A percentile compares a stretch with the other conserved stretches of the same genome.
These are phyloP conservation scores for Thunnus albacares DNA, from an alignment of 2,797 vertebrate species.

Conservation along the genomic window DNA sequence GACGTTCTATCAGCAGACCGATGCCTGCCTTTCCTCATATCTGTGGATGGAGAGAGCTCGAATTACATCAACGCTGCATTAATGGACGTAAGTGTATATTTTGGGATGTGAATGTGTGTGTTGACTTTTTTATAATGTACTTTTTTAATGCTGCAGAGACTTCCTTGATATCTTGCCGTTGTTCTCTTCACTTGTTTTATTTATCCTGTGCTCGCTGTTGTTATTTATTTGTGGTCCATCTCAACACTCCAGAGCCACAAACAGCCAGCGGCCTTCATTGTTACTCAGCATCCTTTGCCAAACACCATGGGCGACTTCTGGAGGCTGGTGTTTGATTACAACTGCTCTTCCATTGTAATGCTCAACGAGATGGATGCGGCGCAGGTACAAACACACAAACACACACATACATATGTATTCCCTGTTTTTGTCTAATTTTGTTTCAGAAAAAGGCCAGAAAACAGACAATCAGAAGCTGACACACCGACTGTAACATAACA, in stretches of 20 bases:
- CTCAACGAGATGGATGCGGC: conserved; percentile 97
- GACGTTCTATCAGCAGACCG: conserved; percentile 95
- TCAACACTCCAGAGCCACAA: conserved; percentile 92
- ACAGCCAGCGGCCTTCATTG: conserved; percentile 97
- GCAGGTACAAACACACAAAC: conserved; percentile 84
- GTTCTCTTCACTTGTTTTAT: neutral
- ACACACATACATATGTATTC: neutral
- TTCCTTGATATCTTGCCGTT: neutral
- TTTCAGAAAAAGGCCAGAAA: neutral
- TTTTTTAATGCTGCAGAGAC: neutral
- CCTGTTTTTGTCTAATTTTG: neutral
- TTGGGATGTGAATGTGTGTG: neutral
- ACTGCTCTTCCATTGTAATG: conserved; percentile 98
- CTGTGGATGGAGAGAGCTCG: conserved; percentile 96
- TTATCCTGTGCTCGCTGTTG: neutral
- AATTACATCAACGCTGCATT: conserved; percentile 98
- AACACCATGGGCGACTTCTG: conserved; percentile 98
- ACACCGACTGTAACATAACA: neutral
- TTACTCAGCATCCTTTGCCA: conserved; percentile 97
- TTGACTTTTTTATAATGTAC: neutral
- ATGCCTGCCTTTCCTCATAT: conserved; percentile 98
- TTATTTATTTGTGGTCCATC: conserved; percentile 4
- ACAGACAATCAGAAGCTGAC: neutral
- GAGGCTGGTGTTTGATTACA: conserved; percentile 98
- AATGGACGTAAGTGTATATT: conserved; percentile 91